Evolutionary conservation across 2,113 vertebrate genomes (phyloP).

Genomic region (Pantherophis guttatus): DNA sequence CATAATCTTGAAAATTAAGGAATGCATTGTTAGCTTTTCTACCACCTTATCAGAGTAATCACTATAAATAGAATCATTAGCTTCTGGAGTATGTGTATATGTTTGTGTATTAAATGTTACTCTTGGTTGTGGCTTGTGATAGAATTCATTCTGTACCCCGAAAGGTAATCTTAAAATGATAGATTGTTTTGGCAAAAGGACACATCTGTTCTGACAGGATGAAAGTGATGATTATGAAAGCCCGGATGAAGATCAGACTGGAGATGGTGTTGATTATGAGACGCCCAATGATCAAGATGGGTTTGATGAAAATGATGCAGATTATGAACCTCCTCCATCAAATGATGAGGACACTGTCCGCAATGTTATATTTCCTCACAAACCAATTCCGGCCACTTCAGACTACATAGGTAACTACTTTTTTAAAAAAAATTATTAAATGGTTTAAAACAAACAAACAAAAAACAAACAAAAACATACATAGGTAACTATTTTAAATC

Average conservation of each 20-base stretch:
- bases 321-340: constrained; percentile 87
- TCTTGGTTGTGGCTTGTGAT: neutral
- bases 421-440: too few species aligned
- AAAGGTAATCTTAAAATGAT: constrained; percentile 9
- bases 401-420: constrained; percentile 82
- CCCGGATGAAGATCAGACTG: constrained; percentile 72
- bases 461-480: constrained; percentile 56
- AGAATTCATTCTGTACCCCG: neutral
- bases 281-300: constrained; percentile 76
- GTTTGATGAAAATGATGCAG: constrained; percentile 65
- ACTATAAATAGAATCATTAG: neutral
- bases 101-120: neutral
- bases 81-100: neutral
- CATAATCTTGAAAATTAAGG: neutral
- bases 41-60: neutral
- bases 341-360: constrained; percentile 73
- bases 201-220: constrained; percentile 58
- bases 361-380: constrained; percentile 73
- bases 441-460: too few species aligned
- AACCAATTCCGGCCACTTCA: constrained; percentile 72
- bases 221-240: constrained; percentile 89
- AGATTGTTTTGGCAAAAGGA: neutral
- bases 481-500: constrained; percentile 72
- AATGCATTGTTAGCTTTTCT: neutral
- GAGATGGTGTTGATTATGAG: constrained; percentile 84